phyloP scores from a whole-genome alignment of 2,113 vertebrate genomes.

The Penelope pileata region DNA sequence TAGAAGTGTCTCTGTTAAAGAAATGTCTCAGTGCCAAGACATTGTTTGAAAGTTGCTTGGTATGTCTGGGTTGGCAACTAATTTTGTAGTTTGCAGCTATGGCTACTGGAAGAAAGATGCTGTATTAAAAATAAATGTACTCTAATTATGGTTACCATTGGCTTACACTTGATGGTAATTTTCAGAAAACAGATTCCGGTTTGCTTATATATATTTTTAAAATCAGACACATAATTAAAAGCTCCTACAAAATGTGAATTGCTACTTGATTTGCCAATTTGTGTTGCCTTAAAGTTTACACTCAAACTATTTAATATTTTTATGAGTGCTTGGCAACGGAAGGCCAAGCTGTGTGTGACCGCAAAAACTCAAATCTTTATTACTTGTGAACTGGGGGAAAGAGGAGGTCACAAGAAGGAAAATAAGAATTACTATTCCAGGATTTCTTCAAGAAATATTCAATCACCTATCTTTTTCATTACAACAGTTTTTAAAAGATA shows the following conservation, averaged over 20 bases:
- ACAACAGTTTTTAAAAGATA: neutral
- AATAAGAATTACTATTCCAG: neutral
- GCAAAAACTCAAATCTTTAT: neutral
- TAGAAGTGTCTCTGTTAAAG: neutral
- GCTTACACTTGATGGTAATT: neutral
- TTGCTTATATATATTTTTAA: neutral
- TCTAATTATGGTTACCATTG: neutral
- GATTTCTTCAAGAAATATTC: neutral
- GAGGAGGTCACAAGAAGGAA: neutral
- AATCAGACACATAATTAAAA: neutral
- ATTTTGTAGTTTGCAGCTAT: neutral
- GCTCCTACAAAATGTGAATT: neutral
- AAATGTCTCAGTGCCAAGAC: neutral
- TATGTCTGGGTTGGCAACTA: neutral
- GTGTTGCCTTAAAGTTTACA: neutral
- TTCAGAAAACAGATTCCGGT: neutral
- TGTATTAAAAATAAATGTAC: neutral
- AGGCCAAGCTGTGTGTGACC: neutral
- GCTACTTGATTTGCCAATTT: neutral
- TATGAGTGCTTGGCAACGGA: neutral
- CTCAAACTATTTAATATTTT: neutral
- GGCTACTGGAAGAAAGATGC: neutral
- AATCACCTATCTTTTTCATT: neutral
- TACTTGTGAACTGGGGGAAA: neutral
- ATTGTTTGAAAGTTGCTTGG: neutral